Evolutionary conservation across 2,113 vertebrate species (phyloP).

Genomic region (Martes martes): DNA sequence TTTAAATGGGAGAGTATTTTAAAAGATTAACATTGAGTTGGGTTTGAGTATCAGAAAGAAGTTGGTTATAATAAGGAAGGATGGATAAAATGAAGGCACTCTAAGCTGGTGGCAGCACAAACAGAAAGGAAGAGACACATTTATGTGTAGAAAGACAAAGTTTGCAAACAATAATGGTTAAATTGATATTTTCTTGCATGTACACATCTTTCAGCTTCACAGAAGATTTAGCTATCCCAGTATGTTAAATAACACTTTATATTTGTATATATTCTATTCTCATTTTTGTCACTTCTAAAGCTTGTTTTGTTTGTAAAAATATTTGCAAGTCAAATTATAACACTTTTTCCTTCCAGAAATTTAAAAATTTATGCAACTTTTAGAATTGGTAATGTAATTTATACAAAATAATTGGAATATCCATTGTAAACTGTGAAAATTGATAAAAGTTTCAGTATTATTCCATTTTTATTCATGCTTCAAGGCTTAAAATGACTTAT

Average conservation of each 20-base stretch:
- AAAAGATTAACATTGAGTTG: background rate
- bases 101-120: background rate
- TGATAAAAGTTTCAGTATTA: constrained; percentile 62
- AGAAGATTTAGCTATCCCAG: constrained; percentile 42
- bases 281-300: constrained; percentile 60
- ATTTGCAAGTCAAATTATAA: constrained; percentile 69
- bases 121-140: constrained; percentile 24
- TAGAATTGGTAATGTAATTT: constrained; percentile 65
- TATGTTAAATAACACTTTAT: constrained; percentile 61
- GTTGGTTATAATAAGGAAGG: background rate
- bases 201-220: constrained; percentile 46
- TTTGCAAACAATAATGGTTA: constrained; percentile 65
- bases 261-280: constrained; percentile 62
- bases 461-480: constrained; percentile 60
- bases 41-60: background rate
- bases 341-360: constrained; percentile 70
- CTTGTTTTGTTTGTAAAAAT: constrained; percentile 66
- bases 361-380: constrained; percentile 71
- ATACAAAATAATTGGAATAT: constrained; percentile 66
- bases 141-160: background rate
- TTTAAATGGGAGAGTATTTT: background rate
- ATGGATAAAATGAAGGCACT: constrained; percentile 9
- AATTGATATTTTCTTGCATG: constrained; percentile 51
- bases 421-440: constrained; percentile 63
- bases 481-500: constrained; percentile 39